These are phyloP conservation scores for Pygoscelis antarcticus DNA, from an alignment of 2,113 vertebrate species.

Conservation along the genomic window DNA sequence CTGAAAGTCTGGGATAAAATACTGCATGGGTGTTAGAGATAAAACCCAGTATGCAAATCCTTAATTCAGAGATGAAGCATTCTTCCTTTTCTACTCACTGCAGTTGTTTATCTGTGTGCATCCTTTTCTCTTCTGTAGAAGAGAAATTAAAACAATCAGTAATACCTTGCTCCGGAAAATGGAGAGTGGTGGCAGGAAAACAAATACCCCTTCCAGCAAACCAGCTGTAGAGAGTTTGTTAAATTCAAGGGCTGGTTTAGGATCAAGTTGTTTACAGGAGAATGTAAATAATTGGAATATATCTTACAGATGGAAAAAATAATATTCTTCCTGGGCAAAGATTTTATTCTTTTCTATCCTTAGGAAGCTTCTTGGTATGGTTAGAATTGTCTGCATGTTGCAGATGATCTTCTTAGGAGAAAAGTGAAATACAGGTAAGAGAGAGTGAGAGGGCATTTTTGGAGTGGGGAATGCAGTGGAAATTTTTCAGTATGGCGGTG, in stretches of 20 bases:
- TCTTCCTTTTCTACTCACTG: not conserved
- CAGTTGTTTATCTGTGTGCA: slow-evolving; percentile 14
- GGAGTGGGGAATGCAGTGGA: not conserved
- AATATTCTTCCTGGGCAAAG: not conserved
- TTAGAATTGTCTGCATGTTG: not conserved
- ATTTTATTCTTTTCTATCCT: not conserved
- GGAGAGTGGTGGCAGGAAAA: not conserved
- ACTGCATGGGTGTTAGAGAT: slow-evolving; percentile 51
- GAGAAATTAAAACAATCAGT: not conserved
- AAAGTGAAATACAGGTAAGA: not conserved
- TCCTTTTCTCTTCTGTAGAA: not conserved
- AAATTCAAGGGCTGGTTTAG: not conserved
- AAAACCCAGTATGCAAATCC: slow-evolving; percentile 50
- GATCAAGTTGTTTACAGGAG: not conserved
- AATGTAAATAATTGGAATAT: not conserved
- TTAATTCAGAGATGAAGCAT: not conserved
- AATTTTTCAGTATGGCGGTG: not conserved
- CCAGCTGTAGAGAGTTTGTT: not conserved
- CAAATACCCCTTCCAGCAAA: not conserved
- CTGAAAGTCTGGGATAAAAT: slow-evolving; percentile 48
- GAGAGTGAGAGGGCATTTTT: not conserved
- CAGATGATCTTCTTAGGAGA: not conserved
- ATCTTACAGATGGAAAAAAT: not conserved
- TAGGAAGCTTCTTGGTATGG: not conserved
- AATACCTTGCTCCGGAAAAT: not conserved